phyloP scores from a whole-genome alignment of 2,113 vertebrate genomes.

The Haemorhous mexicanus region DNA sequence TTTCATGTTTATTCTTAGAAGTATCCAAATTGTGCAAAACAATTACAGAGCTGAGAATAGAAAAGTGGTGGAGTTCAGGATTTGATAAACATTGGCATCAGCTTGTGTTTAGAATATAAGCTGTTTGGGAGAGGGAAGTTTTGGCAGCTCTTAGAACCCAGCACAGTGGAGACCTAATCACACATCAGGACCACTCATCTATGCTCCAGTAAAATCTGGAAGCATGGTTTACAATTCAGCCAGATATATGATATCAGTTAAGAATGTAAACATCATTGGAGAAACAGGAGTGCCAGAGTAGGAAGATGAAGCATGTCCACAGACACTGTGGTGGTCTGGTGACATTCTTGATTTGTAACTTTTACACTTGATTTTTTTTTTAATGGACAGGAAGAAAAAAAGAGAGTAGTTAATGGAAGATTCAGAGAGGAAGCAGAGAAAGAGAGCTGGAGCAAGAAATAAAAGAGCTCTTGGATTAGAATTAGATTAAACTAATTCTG shows the following conservation, averaged over 20 bases:
- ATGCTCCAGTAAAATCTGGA: neutral
- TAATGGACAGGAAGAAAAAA: neutral
- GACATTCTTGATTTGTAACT: neutral
- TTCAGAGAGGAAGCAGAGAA: neutral
- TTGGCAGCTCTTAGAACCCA: neutral
- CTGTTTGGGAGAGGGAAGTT: neutral
- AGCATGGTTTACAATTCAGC: neutral
- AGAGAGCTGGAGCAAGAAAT: neutral
- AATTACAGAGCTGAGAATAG: neutral
- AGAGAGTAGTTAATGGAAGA: neutral
- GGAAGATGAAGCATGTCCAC: neutral
- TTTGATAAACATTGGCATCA: neutral
- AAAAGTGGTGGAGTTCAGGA: neutral
- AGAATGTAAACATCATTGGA: neutral
- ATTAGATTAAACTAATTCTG: neutral
- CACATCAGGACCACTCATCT: neutral
- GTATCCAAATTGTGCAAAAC: neutral
- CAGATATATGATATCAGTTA: neutral
- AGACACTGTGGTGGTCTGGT: neutral
- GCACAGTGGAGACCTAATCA: neutral
- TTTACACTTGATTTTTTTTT: neutral
- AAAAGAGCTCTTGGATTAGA: neutral
- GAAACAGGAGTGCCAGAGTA: neutral
- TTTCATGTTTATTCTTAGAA: neutral
- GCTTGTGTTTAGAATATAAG: neutral